Evolutionary conservation across 2,113 vertebrate genomes (phyloP).

Genomic region (Tretioscincus oriximinensis): DNA sequence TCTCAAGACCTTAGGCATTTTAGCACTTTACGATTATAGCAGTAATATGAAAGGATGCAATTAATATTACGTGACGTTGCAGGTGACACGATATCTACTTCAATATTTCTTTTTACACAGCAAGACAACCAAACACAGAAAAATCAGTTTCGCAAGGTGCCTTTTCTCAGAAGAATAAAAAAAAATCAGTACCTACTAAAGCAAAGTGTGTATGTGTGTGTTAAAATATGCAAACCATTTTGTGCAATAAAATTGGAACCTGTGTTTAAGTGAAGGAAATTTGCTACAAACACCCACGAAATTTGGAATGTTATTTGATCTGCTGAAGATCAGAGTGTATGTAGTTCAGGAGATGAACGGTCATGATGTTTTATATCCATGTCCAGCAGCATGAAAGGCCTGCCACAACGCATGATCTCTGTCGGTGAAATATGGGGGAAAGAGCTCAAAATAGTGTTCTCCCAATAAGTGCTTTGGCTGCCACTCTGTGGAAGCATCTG

Average conservation of each 20-base stretch:
- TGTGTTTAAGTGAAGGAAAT: constrained; percentile 1
- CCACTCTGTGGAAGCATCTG: too few species aligned
- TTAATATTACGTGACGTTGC: not conserved
- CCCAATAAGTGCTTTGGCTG: too few species aligned
- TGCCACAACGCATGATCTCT: too few species aligned
- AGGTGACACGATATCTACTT: not conserved
- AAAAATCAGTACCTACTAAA: rapidly evolving
- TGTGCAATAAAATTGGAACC: not conserved
- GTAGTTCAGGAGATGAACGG: too few species aligned
- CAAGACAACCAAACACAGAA: not conserved
- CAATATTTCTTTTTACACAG: constrained; percentile 3
- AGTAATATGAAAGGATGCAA: constrained; percentile 20
- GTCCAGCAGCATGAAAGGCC: too few species aligned
- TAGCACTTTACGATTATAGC: too few species aligned
- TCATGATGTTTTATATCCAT: too few species aligned
- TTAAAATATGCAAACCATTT: not conserved
- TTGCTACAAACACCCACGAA: not conserved
- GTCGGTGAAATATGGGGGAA: too few species aligned
- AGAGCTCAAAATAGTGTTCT: too few species aligned
- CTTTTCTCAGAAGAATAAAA: constrained; percentile 19
- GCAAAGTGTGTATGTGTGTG: too few species aligned
- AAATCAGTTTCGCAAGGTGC: not conserved
- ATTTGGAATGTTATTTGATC: not conserved
- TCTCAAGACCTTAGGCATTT: not conserved
- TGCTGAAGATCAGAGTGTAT: too few species aligned